Evolutionary conservation across 2,888 invertebrate species (phyloP).

Genomic region (Camptogramma bilineatum): DNA sequence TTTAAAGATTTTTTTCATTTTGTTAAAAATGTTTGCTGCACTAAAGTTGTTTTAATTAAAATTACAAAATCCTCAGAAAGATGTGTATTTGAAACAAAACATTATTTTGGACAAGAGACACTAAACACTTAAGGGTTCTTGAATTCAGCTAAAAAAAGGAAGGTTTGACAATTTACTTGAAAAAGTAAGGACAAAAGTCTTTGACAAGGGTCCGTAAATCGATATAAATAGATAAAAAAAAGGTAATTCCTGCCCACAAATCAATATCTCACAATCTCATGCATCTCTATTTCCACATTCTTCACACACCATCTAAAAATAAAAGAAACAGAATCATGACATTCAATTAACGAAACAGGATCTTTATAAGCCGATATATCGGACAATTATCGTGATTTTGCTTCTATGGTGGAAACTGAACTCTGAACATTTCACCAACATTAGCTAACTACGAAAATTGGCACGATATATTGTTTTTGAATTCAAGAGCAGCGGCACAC

Average conservation of each 20-base stretch:
- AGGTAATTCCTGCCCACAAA: constrained; percentile 37
- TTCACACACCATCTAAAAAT: constrained; percentile 58
- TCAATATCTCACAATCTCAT: constrained; percentile 40
- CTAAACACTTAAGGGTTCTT: background rate
- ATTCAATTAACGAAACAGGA: background rate
- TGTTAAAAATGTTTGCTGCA: no score
- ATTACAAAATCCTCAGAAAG: background rate
- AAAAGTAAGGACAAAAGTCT: constrained; percentile 25
- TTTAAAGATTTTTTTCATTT: no score
- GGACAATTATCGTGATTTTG: no score
- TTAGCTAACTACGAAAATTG: no score
- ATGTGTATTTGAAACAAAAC: background rate
- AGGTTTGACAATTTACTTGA: constrained; percentile 14
- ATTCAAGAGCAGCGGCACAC: no score
- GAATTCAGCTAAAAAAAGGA: constrained; percentile 8
- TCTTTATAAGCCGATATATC: no score
- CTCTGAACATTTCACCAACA: no score
- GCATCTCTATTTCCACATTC: constrained; percentile 51
- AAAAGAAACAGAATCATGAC: background rate
- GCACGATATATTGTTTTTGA: no score
- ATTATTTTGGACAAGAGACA: background rate
- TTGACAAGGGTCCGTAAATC: constrained; percentile 30
- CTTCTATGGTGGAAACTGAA: no score
- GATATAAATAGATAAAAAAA: constrained; percentile 31
- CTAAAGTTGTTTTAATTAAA: background rate